A percentile compares a stretch with the other conserved stretches of the same genome.
Evolutionary conservation across 2,113 vertebrate genomes (phyloP).

Genomic region (Centropristis striata): DNA sequence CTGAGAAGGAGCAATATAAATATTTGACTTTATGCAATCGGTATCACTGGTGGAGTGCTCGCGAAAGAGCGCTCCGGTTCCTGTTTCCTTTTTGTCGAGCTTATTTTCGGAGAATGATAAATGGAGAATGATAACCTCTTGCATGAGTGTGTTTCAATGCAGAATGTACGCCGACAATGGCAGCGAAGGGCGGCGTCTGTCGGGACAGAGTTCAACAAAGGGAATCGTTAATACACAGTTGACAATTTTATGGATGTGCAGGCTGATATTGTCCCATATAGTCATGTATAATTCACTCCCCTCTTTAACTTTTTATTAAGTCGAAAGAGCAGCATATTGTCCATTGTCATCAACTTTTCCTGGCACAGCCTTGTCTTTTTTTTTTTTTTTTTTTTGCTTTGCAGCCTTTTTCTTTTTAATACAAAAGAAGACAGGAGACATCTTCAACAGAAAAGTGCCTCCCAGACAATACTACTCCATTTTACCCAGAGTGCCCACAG

Average conservation of each 20-base stretch:
- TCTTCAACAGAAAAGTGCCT: constrained; percentile 25
- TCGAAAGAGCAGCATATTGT: constrained; percentile 61
- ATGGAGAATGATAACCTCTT: constrained; percentile 37
- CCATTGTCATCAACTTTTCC: constrained; percentile 64
- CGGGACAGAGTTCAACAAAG: constrained; percentile 75
- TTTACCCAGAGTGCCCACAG: background rate
- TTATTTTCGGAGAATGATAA: constrained; percentile 63
- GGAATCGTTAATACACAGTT: constrained; percentile 76
- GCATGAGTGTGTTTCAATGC: constrained; percentile 54
- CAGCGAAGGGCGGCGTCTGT: constrained; percentile 41
- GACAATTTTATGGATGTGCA: constrained; percentile 79
- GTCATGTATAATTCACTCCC: constrained; percentile 77
- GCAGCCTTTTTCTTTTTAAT: constrained; percentile 10
- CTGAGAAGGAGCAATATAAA: constrained; percentile 51
- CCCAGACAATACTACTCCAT: constrained; percentile 4
- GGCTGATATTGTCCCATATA: constrained; percentile 78
- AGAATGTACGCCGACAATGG: constrained; percentile 34
- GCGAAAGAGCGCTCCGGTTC: constrained; percentile 22
- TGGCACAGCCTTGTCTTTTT: constrained; percentile 14
- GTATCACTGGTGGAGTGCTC: constrained; percentile 31
- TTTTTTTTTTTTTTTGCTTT: constrained; percentile 8
- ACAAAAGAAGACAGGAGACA: background rate
- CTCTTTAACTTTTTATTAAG: constrained; percentile 79
- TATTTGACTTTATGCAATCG: constrained; percentile 62
- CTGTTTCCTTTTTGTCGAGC: constrained; percentile 35